Conservation (phyloP, 2,113 vertebrate species). For the Hypomesus transpacificus region DNA sequence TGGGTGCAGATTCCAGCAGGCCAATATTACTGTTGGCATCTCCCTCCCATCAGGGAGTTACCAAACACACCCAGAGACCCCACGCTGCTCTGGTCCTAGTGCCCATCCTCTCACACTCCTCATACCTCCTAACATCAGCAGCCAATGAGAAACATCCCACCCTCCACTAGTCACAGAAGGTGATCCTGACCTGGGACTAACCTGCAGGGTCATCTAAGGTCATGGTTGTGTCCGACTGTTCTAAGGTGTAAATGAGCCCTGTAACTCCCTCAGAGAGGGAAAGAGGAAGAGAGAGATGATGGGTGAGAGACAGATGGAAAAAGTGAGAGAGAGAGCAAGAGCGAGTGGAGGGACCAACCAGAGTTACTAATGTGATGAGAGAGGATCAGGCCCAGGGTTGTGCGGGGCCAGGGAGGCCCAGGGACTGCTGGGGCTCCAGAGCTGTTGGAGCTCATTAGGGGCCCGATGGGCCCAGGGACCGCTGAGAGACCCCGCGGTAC, state of each 20-base stretch:
- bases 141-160: too few species aligned
- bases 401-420: not conserved
- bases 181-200: not conserved
- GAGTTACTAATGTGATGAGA: not conserved
- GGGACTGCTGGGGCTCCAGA: constrained; percentile 30
- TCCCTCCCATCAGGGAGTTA: too few species aligned
- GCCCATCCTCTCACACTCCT: too few species aligned
- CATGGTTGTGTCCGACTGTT: not conserved
- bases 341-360: not conserved
- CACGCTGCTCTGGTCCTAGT: too few species aligned
- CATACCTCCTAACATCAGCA: too few species aligned
- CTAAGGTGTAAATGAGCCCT: not conserved
- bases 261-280: not conserved
- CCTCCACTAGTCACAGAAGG: not conserved
- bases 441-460: constrained; percentile 33
- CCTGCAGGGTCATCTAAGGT: not conserved
- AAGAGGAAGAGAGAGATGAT: not conserved
- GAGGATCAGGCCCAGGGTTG: not conserved
- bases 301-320: too few species aligned
- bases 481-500: not conserved
- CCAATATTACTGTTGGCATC: too few species aligned
- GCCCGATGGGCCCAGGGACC: constrained; percentile 20
- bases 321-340: not conserved
- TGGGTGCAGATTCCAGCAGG: too few species aligned
- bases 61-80: not conserved